Percentiles rank a stretch among this genome's conserved stretches.
Evolutionary conservation across 1,140 invertebrate species (phyloP).

Genomic region (Nephila pilipes): DNA sequence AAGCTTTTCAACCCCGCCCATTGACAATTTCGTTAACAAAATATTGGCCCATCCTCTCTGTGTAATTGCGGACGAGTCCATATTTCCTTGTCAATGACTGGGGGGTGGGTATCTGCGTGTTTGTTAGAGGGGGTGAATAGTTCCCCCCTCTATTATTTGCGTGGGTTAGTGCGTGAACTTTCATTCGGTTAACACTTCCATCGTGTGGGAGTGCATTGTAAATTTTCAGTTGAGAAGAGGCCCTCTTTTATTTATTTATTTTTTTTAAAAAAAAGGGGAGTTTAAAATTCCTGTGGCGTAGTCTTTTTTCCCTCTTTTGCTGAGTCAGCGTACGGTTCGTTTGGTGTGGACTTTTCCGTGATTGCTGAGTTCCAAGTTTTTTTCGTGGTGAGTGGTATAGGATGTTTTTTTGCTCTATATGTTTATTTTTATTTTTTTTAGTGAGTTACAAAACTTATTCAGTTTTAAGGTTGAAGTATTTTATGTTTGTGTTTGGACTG

Average conservation of each 20-base stretch:
- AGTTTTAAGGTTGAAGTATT: neutral
- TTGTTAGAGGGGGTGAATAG: neutral
- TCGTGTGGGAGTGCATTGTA: neutral
- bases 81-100: neutral
- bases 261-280: neutral
- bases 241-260: no score
- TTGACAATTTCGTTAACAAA: conserved; percentile 6
- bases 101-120: neutral
- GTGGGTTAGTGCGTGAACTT: neutral
- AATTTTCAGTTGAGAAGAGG: neutral
- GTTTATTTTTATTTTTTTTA: neutral
- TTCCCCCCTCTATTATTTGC: neutral
- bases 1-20: neutral
- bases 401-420: neutral
- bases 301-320: neutral
- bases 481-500: neutral
- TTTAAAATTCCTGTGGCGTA: conserved; percentile 25
- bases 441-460: neutral
- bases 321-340: conserved; percentile 14
- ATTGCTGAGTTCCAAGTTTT: conserved; percentile 1
- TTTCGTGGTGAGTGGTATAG: neutral
- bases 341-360: neutral
- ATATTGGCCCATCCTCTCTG: conserved; percentile 46
- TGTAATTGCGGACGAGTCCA: conserved; percentile 37
- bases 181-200: conserved; percentile 8